Base-by-base conservation (phyloP, 2,888 invertebrate species). In the Apotomis betuletana region DNA sequence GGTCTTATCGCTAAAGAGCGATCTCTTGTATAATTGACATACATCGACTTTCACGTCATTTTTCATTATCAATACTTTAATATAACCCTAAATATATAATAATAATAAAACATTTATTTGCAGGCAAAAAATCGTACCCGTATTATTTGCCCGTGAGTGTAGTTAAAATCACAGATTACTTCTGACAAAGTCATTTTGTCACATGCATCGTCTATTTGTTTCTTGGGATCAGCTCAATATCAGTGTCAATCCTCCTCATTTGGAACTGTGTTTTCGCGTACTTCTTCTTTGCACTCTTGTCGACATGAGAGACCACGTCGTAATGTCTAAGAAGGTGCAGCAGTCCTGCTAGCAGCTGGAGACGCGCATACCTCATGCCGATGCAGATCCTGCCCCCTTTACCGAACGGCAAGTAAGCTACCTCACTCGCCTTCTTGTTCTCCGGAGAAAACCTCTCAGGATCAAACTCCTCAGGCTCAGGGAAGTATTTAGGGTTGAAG, bases 311-410 rank as follows among this genome's bases (percentile, higher is more conserved):
- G 9, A 49, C 12, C 5, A 67, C 51, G 8, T 51, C 44, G 46
- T 57, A 75, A 10, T 71, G 54, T n/a, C 67, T 36, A 9, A 75
- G 58, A 13, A 71, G 13, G 10, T 75, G 70, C 9, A 75, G 51
- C 46, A 65, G 61, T 9, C 74, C 74, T 13, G 75, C 64, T 55
- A 85, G 80, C 0, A 84, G 76, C 74, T 89, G 89, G 5, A 88
- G 69, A 9, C 77, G 78, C 0, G 87, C 87, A 68, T 83, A 87
- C 71, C 87, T 83, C 74, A 81, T 78, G 74, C 93, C 94, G 3
- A 94, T 87, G 74, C 94, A 94, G 15, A 85, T 80, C 52, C 94
- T 81, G 4, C 87, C 86, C 0, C 93, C 93, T 77, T 83, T 89
- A 0, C 94, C 93, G 75, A 93, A 94, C 0, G 93, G 91, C 78